These are phyloP conservation scores for Nasonovia ribisnigri DNA, from an alignment of 2,888 invertebrate genomes.

Conservation along the genomic window DNA sequence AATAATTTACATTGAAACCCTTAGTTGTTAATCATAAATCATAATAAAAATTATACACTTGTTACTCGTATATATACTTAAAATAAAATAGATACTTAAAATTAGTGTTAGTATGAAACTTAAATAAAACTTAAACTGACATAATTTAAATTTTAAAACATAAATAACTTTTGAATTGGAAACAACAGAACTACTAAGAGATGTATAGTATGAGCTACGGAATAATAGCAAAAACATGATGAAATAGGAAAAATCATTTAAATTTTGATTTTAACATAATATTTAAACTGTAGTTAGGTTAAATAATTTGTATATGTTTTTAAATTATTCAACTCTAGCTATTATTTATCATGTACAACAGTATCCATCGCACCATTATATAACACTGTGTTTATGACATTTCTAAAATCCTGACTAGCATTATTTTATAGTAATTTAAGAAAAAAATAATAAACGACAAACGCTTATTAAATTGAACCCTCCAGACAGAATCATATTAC, in stretches of 20 bases:
- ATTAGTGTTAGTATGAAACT: background rate
- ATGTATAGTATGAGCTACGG: background rate
- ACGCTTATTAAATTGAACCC: background rate
- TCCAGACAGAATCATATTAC: background rate
- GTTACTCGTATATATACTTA: background rate
- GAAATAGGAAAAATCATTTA: background rate
- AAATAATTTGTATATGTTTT: background rate
- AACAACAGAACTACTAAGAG: background rate
- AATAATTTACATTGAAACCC: background rate
- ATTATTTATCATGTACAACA: background rate
- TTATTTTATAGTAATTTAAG: background rate
- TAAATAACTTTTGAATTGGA: background rate
- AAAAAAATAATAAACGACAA: background rate
- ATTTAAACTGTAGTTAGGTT: background rate
- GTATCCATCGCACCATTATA: background rate
- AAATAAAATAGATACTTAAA: background rate
- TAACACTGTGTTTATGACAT: background rate
- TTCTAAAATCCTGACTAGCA: background rate
- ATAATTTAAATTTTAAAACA: background rate
- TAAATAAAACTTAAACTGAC: background rate
- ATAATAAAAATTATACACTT: background rate
- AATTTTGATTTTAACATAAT: background rate
- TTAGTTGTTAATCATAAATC: background rate
- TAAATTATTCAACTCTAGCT: background rate
- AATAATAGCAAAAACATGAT: background rate